Percentiles rank a stretch among this genome's conserved stretches.
These are phyloP conservation scores for Hylyphantes graminicola DNA, from an alignment of 1,140 invertebrate species.

Conservation along the genomic window DNA sequence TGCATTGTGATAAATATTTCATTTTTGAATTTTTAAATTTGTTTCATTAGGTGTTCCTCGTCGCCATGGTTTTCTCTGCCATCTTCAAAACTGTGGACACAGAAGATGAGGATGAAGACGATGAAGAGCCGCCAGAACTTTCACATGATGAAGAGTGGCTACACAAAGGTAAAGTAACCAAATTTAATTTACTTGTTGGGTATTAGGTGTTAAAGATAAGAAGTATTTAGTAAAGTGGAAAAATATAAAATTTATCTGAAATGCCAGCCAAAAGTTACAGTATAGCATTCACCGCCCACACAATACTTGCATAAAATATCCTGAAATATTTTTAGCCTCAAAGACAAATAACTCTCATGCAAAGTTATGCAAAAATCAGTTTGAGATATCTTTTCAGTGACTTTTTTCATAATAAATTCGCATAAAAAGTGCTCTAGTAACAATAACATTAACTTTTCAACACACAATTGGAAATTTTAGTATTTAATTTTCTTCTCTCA, in stretches of 20 bases:
- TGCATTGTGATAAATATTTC: not conserved
- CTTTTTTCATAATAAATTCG: too few species aligned
- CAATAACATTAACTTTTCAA: too few species aligned
- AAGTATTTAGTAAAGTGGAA: not conserved
- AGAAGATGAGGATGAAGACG: slow-evolving; percentile 71
- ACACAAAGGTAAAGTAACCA: slow-evolving; percentile 41
- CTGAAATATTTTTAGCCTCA: too few species aligned
- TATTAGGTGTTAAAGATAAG: not conserved
- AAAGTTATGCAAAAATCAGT: too few species aligned
- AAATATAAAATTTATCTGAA: not conserved
- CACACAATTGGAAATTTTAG: too few species aligned
- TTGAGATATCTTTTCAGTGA: too few species aligned
- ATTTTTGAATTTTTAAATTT: not conserved
- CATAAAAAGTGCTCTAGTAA: too few species aligned
- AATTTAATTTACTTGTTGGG: not conserved
- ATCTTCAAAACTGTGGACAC: slow-evolving; percentile 70
- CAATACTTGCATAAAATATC: too few species aligned
- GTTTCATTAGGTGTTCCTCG: slow-evolving; percentile 68
- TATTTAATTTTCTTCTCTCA: too few species aligned
- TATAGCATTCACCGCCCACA: not conserved
- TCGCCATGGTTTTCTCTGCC: slow-evolving; percentile 71
- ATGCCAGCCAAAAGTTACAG: not conserved
- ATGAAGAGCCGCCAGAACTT: slow-evolving; percentile 69
- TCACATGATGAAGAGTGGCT: slow-evolving; percentile 65
- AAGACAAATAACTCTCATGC: too few species aligned